Evolutionary conservation across 2,797 vertebrate species (phyloP), one percentile per base, ranked within the genome.

Genomic region (Tarsius wallacei): DNA sequence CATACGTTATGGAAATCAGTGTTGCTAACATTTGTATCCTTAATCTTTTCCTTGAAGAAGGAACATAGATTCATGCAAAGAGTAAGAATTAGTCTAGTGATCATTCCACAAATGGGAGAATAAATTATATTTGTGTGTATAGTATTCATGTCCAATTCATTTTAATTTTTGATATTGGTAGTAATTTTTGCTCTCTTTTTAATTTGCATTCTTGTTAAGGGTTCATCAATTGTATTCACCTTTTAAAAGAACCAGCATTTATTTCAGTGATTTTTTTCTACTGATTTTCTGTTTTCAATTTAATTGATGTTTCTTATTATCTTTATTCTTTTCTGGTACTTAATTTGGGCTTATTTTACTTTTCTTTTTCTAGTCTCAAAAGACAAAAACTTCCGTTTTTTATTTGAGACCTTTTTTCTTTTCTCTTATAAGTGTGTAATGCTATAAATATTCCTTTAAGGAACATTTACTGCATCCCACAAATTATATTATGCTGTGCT

Each of bases 201-300:
- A 66, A 57, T 36, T 70, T 70, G 36, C 7, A 55, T 70, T 84
- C 55, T 96, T 73, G 7, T 12, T 84, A 73, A 26, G 47, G 4
- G 1, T 77, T 84, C 26, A 42, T 94, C 49, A 47, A 2, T 64
- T 28, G 78, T 92, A 49, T 28, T 59, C 22, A 78, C 26, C 4
- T 51, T 84, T 88, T 68, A 81, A 78, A 84, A 84, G 47, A 84
- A 26, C 6, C 21, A 71, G 55, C 1, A 53, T 77, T 87, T 94
- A 33, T 57, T 59, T 91, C 26, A 81, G 13, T 68, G 26, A 76
- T 68, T 93, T 87, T 42, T 90, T 17, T 57, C 57, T 33, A 17
- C 74, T 81, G 66, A 7, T 83, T 88, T 78, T 68, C 47, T 71
- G n/a, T 89, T 83, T 93, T 88, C 26, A 93, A 63, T 61, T 93